phyloP scores from a whole-genome alignment of 2,113 vertebrate species.

The Microtus richardsoni region DNA sequence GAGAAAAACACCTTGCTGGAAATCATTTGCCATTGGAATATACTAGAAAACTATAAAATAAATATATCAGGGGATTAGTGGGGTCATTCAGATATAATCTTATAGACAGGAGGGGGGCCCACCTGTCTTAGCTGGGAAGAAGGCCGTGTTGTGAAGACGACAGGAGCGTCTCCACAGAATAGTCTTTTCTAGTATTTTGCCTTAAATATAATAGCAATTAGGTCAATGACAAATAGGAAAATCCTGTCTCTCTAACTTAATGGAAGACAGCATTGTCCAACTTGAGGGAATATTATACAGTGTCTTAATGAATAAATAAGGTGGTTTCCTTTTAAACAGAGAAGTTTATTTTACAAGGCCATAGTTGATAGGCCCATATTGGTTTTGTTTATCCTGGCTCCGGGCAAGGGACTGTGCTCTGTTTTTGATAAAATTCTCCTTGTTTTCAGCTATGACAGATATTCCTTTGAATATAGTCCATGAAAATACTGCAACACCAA shows the following conservation, averaged over 20 bases:
- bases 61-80: not conserved
- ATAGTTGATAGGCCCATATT: constrained; percentile 75
- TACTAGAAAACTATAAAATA: not conserved
- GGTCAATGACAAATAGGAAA: constrained; percentile 12
- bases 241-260: constrained; percentile 38
- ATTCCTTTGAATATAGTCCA: constrained; percentile 84
- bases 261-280: constrained; percentile 47
- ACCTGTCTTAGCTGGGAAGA: not conserved
- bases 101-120: not conserved
- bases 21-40: constrained; percentile 19
- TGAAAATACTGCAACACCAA: constrained; percentile 85
- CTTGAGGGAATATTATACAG: constrained; percentile 57
- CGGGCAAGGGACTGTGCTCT: constrained; percentile 76
- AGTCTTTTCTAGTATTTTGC: not conserved
- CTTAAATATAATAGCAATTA: not conserved
- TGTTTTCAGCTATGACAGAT: constrained; percentile 84
- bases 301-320: constrained; percentile 75
- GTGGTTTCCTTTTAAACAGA: constrained; percentile 75
- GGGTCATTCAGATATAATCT: not conserved
- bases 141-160: not conserved
- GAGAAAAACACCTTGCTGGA: not conserved
- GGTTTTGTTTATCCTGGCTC: constrained; percentile 83
- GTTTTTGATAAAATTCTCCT: constrained; percentile 85
- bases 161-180: not conserved
- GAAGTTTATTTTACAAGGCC: constrained; percentile 81